Evolutionary conservation across 1,140 invertebrate genomes (phyloP), one percentile per base, ranked within the genome.

Genomic region (Pseudomyrmex gracilis): DNA sequence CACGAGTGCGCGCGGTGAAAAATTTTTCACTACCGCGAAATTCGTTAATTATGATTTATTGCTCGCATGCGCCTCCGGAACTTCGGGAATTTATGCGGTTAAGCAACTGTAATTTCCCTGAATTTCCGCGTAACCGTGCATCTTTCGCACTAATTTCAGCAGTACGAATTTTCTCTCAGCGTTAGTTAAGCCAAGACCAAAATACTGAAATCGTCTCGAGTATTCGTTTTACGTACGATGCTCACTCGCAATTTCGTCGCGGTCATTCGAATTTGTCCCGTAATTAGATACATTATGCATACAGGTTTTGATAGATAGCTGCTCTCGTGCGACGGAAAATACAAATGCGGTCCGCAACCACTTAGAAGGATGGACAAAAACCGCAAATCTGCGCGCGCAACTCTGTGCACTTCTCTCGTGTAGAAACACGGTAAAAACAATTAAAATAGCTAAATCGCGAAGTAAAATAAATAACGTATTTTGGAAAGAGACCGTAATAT

Each of bases 61-160:
- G 20, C 64, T 78, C 51, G 64, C 74, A 20, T 68, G 74, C 34
- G 57, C n/a, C 9, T 5, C 34, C 15, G 34, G 43, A 24, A 78
- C 64, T 78, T 78, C 45, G 43, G 34, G 15, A 68, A 78, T 87
- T 78, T 53, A 78, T 49, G 60, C 24, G 57, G 68, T 87, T 87
- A 80, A 84, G 67, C 58, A 87, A 87, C 85, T 61, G 85, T 83
- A 84, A 87, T 87, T 84, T 87, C 70, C 86, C 60, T 84, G 77
- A 87, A 87, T 84, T 87, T 64, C 60, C 73, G 24, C 55, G 67
- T 71, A 82, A 64, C 34, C 77, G 73, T 84, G 85, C 85, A 82
- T 87, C 85, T 87, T 87, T 84, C 82, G 58, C 43, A 60, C 60
- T 85, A 85, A 87, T 88, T 88, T 85, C 34, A 85, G 84, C 82